phyloP scores from a whole-genome alignment of 1,140 invertebrate genomes.

The Bombus breviceps region DNA sequence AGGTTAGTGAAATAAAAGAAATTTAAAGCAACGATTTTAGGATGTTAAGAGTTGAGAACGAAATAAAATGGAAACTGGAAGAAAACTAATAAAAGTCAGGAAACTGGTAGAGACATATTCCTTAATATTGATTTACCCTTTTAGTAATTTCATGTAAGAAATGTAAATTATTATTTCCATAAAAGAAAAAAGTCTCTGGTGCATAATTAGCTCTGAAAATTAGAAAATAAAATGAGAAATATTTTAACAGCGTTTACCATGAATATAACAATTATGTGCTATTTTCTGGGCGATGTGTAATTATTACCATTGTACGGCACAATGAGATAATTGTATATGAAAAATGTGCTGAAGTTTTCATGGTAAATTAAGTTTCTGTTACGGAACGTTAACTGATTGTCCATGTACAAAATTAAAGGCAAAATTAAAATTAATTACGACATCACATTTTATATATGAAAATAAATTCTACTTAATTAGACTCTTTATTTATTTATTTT shows the following conservation, averaged over 20 bases:
- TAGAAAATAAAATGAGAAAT: not conserved
- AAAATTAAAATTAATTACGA: not conserved
- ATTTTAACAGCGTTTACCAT: slow-evolving; percentile 9
- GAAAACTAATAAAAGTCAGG: not conserved
- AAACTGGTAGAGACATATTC: too few relatives aligned
- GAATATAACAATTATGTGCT: slow-evolving; percentile 23
- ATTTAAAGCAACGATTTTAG: not conserved
- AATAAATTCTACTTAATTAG: not conserved
- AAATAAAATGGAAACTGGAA: not conserved
- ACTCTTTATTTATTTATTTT: not conserved
- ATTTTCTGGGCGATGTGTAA: not conserved
- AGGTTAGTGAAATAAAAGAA: not conserved
- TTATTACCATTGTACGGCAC: not conserved
- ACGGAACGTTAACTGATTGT: not conserved
- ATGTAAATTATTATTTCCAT: not conserved
- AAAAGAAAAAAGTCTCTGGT: not conserved
- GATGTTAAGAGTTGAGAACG: not conserved
- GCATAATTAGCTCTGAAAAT: not conserved
- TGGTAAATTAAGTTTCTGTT: not conserved
- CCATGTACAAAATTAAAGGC: not conserved
- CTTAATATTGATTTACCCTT: too few relatives aligned
- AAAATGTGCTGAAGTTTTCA: not conserved
- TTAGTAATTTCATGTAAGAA: not conserved
- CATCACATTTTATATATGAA: not conserved
- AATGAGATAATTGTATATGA: not conserved